Evolutionary conservation across 2,797 vertebrate species (phyloP), one percentile per base, ranked within the genome.

Genomic region (Anabas testudineus): DNA sequence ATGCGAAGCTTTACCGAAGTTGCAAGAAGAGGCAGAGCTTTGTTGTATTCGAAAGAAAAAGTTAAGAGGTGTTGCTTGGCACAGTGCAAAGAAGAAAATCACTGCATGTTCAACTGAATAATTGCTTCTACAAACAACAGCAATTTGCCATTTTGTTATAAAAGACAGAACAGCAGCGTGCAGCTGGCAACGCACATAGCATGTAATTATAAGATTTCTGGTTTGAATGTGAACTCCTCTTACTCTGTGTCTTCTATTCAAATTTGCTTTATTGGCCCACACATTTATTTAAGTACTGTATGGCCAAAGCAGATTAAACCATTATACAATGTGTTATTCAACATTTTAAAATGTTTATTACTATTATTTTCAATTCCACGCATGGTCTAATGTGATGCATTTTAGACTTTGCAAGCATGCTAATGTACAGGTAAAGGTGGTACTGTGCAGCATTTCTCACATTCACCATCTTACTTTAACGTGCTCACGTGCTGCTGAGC

Each of bases 121-220:
- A 71, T 71, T 78, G 56, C 26, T 67, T 68, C 67, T 47, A 71
- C 51, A 48, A 78, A 58, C 64, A 52, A n/a, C 8, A 24, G 19
- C n/a, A 61, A 54, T 45, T n/a, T 19, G 36, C 1, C 21, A 45
- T 63, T 60, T 34, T 56, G 7, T 58, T 71, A 22, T 51, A 49
- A 67, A 54, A 60, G 36, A 46, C 49, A 59, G 16, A 67, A 42
- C 43, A 58, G 58, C 56, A 43, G 60, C 53, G 46, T 26, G 28
- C 21, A 46, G 57, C 64, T 77, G 79, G 51, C 66, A 26, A 70
- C 59, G 56, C 71, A 45, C 53, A 48, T n/a, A 24, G 42, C 42
- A 36, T 70, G 75, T 74, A 74, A 83, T 79, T 78, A 64, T 43
- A 70, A 63, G 34, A 71, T 61, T 54, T 47, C 53, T 55, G 55